Percentiles rank a stretch among this genome's conserved stretches.
These are phyloP conservation scores for Homalodisca vitripennis DNA, from an alignment of 1,140 invertebrate genomes.

Conservation along the genomic window DNA sequence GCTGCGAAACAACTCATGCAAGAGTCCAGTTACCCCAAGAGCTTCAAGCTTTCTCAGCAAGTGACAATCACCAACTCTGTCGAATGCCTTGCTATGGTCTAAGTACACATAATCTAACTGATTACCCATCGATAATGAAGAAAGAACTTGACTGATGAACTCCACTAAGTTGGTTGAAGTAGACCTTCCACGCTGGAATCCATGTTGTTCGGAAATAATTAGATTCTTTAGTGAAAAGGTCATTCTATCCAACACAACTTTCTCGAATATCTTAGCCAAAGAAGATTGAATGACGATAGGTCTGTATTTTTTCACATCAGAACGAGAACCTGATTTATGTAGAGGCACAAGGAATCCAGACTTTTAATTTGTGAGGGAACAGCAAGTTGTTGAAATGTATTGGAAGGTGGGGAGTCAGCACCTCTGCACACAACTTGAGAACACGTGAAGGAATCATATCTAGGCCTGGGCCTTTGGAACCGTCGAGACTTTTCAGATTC, in stretches of 20 bases:
- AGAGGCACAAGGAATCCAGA: background rate
- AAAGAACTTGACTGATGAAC: background rate
- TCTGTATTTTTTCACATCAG: background rate
- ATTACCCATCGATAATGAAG: background rate
- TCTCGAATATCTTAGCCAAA: background rate
- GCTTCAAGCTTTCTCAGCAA: background rate
- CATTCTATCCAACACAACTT: background rate
- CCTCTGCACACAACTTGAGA: background rate
- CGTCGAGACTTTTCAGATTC: background rate
- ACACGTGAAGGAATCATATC: background rate
- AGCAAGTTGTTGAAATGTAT: conserved; percentile 3
- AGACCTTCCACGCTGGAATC: background rate
- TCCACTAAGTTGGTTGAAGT: background rate
- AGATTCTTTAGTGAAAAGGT: background rate
- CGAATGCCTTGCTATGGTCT: background rate
- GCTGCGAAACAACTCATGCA: background rate
- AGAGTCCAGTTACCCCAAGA: background rate
- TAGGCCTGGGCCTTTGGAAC: background rate
- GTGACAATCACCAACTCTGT: background rate
- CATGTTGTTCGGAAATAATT: background rate
- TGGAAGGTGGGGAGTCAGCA: background rate
- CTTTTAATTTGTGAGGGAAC: background rate
- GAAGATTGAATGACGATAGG: background rate
- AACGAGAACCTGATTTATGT: background rate
- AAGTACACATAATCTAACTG: background rate